Base-by-base conservation (phyloP, 2,797 vertebrate species). In the Chiloscyllium punctatum region DNA sequence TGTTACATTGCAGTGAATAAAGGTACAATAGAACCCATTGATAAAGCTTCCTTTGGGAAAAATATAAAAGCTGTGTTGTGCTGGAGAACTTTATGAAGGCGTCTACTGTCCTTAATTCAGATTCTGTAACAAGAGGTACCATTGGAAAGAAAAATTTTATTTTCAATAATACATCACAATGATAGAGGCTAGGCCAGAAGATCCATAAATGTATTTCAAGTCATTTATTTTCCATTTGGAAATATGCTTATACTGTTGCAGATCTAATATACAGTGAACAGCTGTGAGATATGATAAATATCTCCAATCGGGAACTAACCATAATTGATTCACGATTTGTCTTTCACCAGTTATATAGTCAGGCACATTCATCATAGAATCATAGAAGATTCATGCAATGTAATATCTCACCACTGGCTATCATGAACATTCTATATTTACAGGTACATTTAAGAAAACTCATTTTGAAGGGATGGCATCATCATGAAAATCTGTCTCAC, bases 11-110 rank as follows among this genome's bases (percentile, higher is more conserved):
- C 71, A 74, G 71, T n/a, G 94, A 95, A 18, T 51, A 7, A 95
- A 77, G 69, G 21, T 33, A 77, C 71, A 74, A 74, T 95, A 51
- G 69, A 53, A 25, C 48, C 72, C 94, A 72, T 51, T 74, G 74
- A 95, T 74, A 95, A 95, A 57, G 15, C 48, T 95, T 72, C 94
- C 48, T 95, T 95, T 57, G 37, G 71, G 94, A 77, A 77, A 27
- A 5, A 77, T 69, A 95, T 53, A 33, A 95, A 95, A 77, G 71
- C 27, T 30, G n/a, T n/a, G 71, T 72, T 95, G 71, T 95, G 33
- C 30, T 77, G 30, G 69, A 51, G 30, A 57, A 57, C 42, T 77
- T 77, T 77, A 77, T 95, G 94, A 95, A 77, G 94, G 72, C 11
- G 71, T 53, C 72, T 53, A 95, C 94, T 77, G 94, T 95, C 77